Percentiles rank a stretch among this genome's conserved stretches.
phyloP scores from a whole-genome alignment of 2,888 invertebrate species.

The Drosophila mettleri region DNA sequence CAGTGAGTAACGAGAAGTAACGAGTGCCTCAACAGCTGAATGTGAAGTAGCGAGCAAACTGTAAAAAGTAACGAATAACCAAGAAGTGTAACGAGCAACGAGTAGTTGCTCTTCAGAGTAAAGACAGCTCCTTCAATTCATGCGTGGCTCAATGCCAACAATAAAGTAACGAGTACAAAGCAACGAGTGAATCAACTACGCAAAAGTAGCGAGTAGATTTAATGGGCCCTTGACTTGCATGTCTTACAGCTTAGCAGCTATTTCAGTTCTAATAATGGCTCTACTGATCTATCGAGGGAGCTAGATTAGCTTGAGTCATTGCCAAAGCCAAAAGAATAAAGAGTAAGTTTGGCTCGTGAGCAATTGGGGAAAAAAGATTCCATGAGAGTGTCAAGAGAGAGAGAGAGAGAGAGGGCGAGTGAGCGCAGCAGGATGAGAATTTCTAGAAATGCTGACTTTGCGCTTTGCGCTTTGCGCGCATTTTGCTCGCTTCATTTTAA shows the following conservation, averaged over 20 bases:
- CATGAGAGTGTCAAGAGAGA: neutral
- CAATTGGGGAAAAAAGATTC: conserved; percentile 2
- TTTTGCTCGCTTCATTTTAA: conserved; percentile 56
- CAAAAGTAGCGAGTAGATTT: neutral
- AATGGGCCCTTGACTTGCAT: no score
- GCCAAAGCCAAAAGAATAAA: neutral
- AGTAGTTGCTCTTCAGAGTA: no score
- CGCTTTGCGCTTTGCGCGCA: conserved; percentile 54
- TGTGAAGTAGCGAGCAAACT: no score
- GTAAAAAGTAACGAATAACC: neutral
- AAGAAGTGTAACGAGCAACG: neutral
- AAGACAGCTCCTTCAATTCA: no score
- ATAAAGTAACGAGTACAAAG: neutral
- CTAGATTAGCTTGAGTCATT: neutral
- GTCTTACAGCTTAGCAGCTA: no score
- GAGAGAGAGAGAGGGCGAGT: neutral
- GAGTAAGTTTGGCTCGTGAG: conserved; percentile 1
- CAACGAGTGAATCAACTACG: neutral
- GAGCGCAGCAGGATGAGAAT: neutral
- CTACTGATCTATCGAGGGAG: neutral
- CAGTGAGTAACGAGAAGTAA: conserved; percentile 4
- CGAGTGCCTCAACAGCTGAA: no score
- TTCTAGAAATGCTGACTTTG: conserved; percentile 55
- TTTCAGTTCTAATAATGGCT: no score
- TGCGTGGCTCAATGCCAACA: no score